Evolutionary conservation across 2,888 invertebrate species (phyloP), one percentile per base, ranked within the genome.

Genomic region (Cheilosia grossa): DNA sequence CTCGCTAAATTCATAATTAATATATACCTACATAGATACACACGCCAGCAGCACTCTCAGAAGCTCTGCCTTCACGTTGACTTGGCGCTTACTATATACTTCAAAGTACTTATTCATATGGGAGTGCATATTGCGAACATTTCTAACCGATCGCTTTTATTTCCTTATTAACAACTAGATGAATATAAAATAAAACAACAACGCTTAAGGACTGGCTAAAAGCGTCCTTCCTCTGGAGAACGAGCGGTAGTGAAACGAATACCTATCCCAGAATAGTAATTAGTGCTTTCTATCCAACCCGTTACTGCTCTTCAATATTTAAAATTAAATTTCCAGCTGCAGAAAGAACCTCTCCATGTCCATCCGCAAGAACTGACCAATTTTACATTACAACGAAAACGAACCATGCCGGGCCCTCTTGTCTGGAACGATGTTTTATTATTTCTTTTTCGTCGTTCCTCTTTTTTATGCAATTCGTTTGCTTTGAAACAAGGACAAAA

Each of bases 401-500:
- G 37, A 49, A 67, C 61, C 66, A 66, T 61, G 59, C 47, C 64
- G 63, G 59, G 19, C 21, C 37, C 73, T 58, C 54, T 47, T 42
- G 27, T 56, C 54, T 33, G 54, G 49, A 51, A 44, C 58, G 67
- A 69, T 79, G 63, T 59, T 81, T 70, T 81, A 70, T 66, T 80
- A 80, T 83, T 58, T 69, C 49, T 80, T 74, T 82, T 66, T 77
- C 33, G 66, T 40, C 40, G 72, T 56, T 30, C 47, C 37, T 74
- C 15, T 24, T 79, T 44, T 44, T n/a, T 70, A 75, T 85, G 72
- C 80, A 85, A 80, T 75, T 85, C 75, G 70, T 80, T 75, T 75
- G 83, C 75, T 75, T 80, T 85, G 75, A 81, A 80, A 80, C 66
- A 85, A 72, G 81, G 74, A 85, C 75, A 80, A 85, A 85, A 80